Evolutionary conservation across 2,797 vertebrate species (phyloP).

Genomic region (Schizopygopsis malacanthus): DNA sequence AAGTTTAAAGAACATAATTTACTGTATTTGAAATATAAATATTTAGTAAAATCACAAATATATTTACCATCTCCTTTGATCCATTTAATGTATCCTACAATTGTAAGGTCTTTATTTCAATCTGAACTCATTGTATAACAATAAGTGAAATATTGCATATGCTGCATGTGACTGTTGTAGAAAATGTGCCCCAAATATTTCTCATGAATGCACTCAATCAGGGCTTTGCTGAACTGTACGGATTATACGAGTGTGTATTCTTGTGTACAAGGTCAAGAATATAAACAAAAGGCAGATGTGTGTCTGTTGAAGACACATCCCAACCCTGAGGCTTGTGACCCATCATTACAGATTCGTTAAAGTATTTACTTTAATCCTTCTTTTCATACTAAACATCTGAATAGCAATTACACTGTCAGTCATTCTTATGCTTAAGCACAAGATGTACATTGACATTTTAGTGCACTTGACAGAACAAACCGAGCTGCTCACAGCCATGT

Average conservation of each 20-base stretch:
- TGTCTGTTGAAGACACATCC: neutral
- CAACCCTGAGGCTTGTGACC: neutral
- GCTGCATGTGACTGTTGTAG: neutral
- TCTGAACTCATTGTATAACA: neutral
- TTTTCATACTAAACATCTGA: neutral
- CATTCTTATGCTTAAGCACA: neutral
- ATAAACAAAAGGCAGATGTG: neutral
- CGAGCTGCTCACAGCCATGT: neutral
- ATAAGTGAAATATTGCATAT: neutral
- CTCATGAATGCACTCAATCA: neutral
- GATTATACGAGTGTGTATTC: neutral
- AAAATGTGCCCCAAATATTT: neutral
- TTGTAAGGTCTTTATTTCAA: neutral
- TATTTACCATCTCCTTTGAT: neutral
- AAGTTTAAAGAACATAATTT: too few relatives aligned
- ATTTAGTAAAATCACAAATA: neutral
- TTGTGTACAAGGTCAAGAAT: neutral
- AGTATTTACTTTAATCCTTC: neutral
- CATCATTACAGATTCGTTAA: neutral
- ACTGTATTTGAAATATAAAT: too few relatives aligned
- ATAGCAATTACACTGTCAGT: constrained; percentile 4
- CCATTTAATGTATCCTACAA: neutral
- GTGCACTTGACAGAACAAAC: neutral
- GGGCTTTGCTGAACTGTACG: neutral
- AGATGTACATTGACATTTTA: neutral